A percentile compares a stretch with the other conserved stretches of the same genome.
Conservation (phyloP, 2,797 vertebrate species). For the Amphiprion clarkii region DNA sequence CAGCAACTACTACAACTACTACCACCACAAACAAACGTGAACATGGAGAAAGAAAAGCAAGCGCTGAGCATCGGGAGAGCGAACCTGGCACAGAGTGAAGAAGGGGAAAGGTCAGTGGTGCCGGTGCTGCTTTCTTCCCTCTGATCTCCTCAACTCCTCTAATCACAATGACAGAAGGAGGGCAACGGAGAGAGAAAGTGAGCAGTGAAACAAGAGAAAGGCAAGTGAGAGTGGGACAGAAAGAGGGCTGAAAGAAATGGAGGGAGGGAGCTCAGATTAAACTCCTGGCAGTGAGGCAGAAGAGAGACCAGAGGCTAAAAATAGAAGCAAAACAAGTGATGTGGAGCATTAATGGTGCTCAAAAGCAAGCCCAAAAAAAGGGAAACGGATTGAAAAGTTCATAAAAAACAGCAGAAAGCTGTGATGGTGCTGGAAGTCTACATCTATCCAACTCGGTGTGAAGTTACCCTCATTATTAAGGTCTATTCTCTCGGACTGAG, state of each 20-base stretch:
- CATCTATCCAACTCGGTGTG: neutral
- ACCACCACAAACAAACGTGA: neutral
- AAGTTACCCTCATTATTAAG: conserved; percentile 6
- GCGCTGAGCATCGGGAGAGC: conserved; percentile 29
- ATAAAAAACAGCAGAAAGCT: neutral
- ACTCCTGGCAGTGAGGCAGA: conserved; percentile 12
- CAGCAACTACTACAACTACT: neutral
- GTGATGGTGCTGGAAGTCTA: neutral
- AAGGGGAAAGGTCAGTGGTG: conserved; percentile 68
- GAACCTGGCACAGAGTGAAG: conserved; percentile 46
- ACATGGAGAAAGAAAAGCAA: conserved; percentile 1
- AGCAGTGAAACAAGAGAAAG: conserved; percentile 40
- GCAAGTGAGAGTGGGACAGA: neutral
- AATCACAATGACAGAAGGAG: conserved; percentile 79
- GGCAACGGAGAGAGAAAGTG: conserved; percentile 54
- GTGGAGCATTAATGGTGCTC: neutral
- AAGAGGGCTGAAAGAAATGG: neutral
- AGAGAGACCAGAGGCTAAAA: conserved; percentile 32
- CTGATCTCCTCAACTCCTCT: conserved; percentile 72
- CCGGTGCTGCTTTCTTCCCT: conserved; percentile 60
- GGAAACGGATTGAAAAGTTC: no score
- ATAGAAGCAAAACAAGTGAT: conserved; percentile 26
- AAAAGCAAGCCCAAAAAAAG: neutral
- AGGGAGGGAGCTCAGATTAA: conserved; percentile 12
- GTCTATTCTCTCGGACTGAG: conserved; percentile 3